Base-by-base conservation (phyloP, 2,113 vertebrate genomes). In the Cygnus buccinator region DNA sequence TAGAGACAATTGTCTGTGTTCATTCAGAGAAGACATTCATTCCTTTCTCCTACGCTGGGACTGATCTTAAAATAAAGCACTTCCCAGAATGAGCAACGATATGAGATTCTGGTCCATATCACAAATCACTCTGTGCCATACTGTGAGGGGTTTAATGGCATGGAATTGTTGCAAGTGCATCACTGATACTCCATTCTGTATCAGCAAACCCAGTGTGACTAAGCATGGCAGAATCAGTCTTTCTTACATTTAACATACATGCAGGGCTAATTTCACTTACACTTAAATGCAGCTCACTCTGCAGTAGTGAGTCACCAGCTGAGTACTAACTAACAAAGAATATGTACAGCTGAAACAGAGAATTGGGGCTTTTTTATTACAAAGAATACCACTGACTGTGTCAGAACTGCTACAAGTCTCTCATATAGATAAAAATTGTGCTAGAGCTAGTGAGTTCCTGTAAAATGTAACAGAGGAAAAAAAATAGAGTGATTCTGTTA, bases 51-150 rank as follows among this genome's bases (percentile, higher is more conserved):
- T 94, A 5, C 54, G 18, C 44, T 84, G 67, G 50, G 66, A 50
- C 70, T 89, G 66, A 65, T 92, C 66, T 87, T 89, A 84, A 95
- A 94, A 80, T 86, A 86, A 95, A 84, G 50, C 57, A 59, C 67
- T 91, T 94, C 62, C 81, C 9, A 0, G 84, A 91, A 84, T 41
- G 63, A 92, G 76, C 86, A 83, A 46, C 48, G 58, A 48, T 50
- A 2, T 0, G 20, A 63, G 71, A 66, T 85, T 82, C 77, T 85
- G 67, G 50, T 72, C 73, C 48, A 8, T 29, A 18, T 33, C 15
- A 3, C 89, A 85, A 58, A 76, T 95, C 37, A 10, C 58, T 82
- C 61, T 50, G 0, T 81, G 14, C 62, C 58, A 2, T 41, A 7
- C 29, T 92, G 44, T 37, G 54, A 89, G 44, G 43, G 44, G 12